Base-by-base conservation (phyloP, 2,113 vertebrate genomes). In the Myiopsitta monachus region DNA sequence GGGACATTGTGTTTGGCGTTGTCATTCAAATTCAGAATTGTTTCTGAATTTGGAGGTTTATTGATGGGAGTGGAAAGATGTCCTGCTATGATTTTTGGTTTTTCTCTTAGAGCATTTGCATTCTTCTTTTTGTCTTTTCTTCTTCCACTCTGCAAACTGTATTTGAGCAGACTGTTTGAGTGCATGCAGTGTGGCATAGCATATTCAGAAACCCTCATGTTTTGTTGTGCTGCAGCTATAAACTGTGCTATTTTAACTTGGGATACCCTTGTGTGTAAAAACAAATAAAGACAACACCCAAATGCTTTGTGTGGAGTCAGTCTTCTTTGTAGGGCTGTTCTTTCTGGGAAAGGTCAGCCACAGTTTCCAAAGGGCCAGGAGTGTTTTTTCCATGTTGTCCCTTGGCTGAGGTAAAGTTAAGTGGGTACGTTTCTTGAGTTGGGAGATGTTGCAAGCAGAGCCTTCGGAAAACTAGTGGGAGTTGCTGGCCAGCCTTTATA, bases 401-500 rank as follows among this genome's bases (percentile, higher is more conserved):
- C 22, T 92, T 47, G 19, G 5, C 26, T 46, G 59, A 33, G 7
- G 13, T 30, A 11, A 22, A 4, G 6, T 11, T 85, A 23, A 39
- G 13, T 2, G 3, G 33, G 11, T 14, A 0, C 5, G 15, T 36
- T 26, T 31, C 30, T 66, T 23, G 44, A 12, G 3, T 12, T 46
- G 41, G 11, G 10, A 46, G 14, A 4, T 6, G 11, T 2, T 14
- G 39, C 3, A 8, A 3, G 15, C 8, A 21, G 0, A 22, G 16
- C 21, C 27, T 31, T 69, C 5, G 55, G 31, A 26, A n/a, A 41
- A 39, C 11, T 1, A 9, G 7, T 41, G 43, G 7, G 17, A 57
- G 23, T 16, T 44, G 2, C 4, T 23, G 6, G 6, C 28, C 49
- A 7, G 12, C 7, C 5, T 47, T 5, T 55, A 0, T 7, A 2